Evolutionary conservation across 2,113 vertebrate species (phyloP).

Genomic region (Nansenia antarctica): DNA sequence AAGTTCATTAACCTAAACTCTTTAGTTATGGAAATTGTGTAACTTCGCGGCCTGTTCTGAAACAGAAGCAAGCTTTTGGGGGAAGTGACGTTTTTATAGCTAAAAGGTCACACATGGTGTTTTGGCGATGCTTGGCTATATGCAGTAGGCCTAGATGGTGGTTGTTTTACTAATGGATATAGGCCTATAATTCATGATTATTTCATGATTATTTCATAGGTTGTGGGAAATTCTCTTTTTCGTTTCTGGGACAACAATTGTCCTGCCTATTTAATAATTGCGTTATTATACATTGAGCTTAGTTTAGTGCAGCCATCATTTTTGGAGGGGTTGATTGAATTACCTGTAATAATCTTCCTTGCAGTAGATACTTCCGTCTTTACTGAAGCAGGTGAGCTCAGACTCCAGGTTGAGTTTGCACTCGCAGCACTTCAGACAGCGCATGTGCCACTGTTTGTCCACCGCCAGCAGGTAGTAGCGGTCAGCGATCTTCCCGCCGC

Average conservation of each 20-base stretch:
- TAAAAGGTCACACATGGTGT: no score
- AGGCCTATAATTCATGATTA: no score
- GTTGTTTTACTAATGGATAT: no score
- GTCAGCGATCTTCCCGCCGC: constrained; percentile 95
- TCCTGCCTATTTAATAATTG: no score
- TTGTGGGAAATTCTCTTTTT: no score
- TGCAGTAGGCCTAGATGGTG: no score
- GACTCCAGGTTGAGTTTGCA: constrained; percentile 98
- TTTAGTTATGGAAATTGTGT: not conserved
- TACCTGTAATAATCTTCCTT: constrained; percentile 99
- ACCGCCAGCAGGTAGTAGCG: constrained; percentile 98
- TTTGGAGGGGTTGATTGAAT: constrained; percentile 2
- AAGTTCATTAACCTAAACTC: not conserved
- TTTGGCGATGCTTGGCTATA: no score
- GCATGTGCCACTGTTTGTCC: constrained; percentile 99
- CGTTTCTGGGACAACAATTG: no score
- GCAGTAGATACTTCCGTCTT: constrained; percentile 98
- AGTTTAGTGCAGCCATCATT: not conserved
- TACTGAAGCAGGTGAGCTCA: constrained; percentile 98
- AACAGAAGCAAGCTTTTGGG: not conserved
- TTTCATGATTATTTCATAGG: no score
- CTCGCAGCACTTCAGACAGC: constrained; percentile 97
- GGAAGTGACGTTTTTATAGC: no score
- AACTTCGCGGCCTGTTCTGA: not conserved
- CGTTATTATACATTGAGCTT: no score